Conservation (phyloP, 2,888 invertebrate genomes). For the Agonopterix subpropinquella region DNA sequence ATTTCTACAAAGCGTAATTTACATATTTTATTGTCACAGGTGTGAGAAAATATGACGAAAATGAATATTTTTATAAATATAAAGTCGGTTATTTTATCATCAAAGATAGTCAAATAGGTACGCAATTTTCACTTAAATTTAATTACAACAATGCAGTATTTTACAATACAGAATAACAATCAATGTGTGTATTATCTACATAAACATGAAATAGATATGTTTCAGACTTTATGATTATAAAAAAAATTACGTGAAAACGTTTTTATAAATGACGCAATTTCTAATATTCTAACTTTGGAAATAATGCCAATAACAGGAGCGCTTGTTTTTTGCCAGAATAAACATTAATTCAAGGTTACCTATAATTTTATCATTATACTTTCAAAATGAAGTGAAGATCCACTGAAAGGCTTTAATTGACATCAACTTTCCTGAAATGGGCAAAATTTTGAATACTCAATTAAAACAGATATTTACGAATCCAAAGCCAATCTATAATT, state of each 20-base stretch:
- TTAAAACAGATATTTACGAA: too few species aligned
- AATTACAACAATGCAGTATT: constrained; percentile 42
- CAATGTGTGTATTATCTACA: constrained; percentile 40
- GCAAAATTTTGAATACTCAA: too few species aligned
- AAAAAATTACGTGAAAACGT: constrained; percentile 17
- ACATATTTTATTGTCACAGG: constrained; percentile 71
- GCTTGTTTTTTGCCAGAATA: too few species aligned
- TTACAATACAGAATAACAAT: constrained; percentile 48
- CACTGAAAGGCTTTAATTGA: too few species aligned
- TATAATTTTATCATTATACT: too few species aligned
- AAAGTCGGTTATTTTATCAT: constrained; percentile 8
- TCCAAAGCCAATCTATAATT: too few species aligned
- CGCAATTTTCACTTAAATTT: constrained; percentile 23
- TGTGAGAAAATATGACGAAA: constrained; percentile 55
- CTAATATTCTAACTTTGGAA: neutral
- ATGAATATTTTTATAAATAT: constrained; percentile 9
- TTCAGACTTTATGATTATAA: constrained; percentile 38
- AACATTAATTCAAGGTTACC: too few species aligned
- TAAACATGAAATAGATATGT: constrained; percentile 68
- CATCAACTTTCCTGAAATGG: too few species aligned
- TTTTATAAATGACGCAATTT: neutral
- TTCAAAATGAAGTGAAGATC: too few species aligned
- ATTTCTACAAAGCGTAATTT: constrained; percentile 71
- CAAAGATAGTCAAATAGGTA: constrained; percentile 14
- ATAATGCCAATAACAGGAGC: too few species aligned